These are phyloP conservation scores for Scomberomorus guttatus DNA, from an alignment of 2,797 vertebrate genomes.

Conservation along the genomic window DNA sequence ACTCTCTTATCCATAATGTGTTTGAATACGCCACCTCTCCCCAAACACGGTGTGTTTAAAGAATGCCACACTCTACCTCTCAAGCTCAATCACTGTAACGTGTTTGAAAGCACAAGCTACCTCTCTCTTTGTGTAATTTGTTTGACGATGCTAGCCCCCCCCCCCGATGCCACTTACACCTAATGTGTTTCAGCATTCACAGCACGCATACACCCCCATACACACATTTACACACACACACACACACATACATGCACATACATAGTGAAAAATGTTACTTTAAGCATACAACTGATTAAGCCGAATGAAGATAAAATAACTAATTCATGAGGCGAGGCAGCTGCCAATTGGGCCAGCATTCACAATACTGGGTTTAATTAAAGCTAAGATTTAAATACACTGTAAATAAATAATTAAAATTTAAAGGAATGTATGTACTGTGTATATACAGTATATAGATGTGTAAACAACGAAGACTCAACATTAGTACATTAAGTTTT, in stretches of 20 bases:
- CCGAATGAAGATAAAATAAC: constrained; percentile 36
- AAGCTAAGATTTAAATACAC: constrained; percentile 37
- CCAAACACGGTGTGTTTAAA: constrained; percentile 81
- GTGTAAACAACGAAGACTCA: not conserved
- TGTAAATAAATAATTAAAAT: constrained; percentile 37
- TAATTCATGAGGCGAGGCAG: constrained; percentile 54
- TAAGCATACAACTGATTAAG: constrained; percentile 32
- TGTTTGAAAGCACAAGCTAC: constrained; percentile 67
- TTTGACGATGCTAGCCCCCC: constrained; percentile 77
- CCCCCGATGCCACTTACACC: constrained; percentile 70
- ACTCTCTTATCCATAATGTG: constrained; percentile 76
- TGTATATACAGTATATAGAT: too few relatives aligned
- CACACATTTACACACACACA: not conserved
- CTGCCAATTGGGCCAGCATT: constrained; percentile 21
- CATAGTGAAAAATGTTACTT: constrained; percentile 4
- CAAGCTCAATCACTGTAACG: constrained; percentile 74
- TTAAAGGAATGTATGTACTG: not conserved
- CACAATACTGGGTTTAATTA: constrained; percentile 41
- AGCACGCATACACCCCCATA: constrained; percentile 20
- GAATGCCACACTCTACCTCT: constrained; percentile 79
- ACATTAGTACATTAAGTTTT: not conserved
- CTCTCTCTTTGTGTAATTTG: constrained; percentile 76
- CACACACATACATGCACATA: not conserved
- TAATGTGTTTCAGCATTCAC: constrained; percentile 73
- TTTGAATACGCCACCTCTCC: constrained; percentile 81